These are phyloP conservation scores for Hipparchia sbordonii DNA, from an alignment of 2,888 invertebrate genomes.

Conservation along the genomic window DNA sequence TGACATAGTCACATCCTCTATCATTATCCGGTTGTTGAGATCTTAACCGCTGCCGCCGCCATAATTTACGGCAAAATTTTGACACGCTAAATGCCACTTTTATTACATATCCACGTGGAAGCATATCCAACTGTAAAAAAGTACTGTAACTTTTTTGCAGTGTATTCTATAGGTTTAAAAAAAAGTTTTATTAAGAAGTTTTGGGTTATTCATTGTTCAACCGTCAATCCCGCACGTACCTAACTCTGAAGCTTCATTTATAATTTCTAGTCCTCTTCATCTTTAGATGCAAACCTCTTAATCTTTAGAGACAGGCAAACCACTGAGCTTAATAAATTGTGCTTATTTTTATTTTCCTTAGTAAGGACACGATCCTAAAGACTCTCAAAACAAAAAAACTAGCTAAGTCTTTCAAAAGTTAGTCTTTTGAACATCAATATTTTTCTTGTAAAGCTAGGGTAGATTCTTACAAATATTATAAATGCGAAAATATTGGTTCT, in stretches of 20 bases:
- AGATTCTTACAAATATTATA: too few relatives aligned
- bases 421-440: neutral
- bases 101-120: neutral
- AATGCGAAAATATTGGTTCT: too few relatives aligned
- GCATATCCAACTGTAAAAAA: neutral
- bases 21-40: constrained; percentile 24
- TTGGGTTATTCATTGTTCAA: neutral
- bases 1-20: constrained; percentile 53
- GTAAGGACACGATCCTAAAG: too few relatives aligned
- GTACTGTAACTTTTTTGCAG: neutral
- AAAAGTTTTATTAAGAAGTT: neutral
- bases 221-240: neutral
- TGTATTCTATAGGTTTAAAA: neutral
- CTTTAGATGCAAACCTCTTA: too few relatives aligned
- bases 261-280: too few relatives aligned
- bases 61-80: constrained; percentile 17
- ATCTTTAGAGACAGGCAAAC: too few relatives aligned
- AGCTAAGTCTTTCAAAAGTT: neutral
- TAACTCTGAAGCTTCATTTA: too few relatives aligned
- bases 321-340: too few relatives aligned
- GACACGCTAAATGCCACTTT: neutral
- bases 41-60: constrained; percentile 7
- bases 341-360: too few relatives aligned
- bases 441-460: too few relatives aligned
- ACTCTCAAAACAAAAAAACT: too few relatives aligned